Evolutionary conservation across 2,888 invertebrate genomes (phyloP).

Genomic region (Xestia sexstrigata): DNA sequence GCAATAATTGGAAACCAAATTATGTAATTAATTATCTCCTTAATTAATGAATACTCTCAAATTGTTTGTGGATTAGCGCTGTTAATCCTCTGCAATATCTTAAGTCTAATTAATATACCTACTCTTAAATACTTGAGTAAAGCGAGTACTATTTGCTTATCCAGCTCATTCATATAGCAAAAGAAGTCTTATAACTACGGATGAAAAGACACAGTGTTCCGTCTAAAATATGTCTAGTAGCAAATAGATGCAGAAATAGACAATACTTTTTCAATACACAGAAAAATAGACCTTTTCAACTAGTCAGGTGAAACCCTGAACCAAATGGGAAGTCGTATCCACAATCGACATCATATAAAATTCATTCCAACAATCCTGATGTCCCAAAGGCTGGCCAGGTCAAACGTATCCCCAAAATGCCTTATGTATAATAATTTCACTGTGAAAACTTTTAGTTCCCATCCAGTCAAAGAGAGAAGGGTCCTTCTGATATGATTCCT

Average conservation of each 20-base stretch:
- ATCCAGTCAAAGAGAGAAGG: constrained; percentile 41
- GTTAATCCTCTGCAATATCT: constrained; percentile 19
- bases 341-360: constrained; percentile 5
- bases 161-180: neutral
- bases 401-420: constrained; percentile 35
- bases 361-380: constrained; percentile 1
- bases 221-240: neutral
- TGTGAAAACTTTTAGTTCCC: constrained; percentile 51
- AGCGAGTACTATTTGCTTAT: neutral
- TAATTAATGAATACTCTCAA: constrained; percentile 32
- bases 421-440: constrained; percentile 55
- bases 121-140: neutral
- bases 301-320: neutral
- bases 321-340: neutral
- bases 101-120: constrained; percentile 20
- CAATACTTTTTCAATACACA: neutral
- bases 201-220: neutral
- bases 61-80: constrained; percentile 33
- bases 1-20: constrained; percentile 22
- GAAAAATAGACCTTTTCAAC: neutral
- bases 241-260: neutral
- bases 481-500: constrained; percentile 43
- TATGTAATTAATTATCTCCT: constrained; percentile 15
- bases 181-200: neutral
- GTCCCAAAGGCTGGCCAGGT: constrained; percentile 23